These are phyloP conservation scores for Spodoptera litura DNA, from an alignment of 1,140 invertebrate genomes.

Conservation along the genomic window DNA sequence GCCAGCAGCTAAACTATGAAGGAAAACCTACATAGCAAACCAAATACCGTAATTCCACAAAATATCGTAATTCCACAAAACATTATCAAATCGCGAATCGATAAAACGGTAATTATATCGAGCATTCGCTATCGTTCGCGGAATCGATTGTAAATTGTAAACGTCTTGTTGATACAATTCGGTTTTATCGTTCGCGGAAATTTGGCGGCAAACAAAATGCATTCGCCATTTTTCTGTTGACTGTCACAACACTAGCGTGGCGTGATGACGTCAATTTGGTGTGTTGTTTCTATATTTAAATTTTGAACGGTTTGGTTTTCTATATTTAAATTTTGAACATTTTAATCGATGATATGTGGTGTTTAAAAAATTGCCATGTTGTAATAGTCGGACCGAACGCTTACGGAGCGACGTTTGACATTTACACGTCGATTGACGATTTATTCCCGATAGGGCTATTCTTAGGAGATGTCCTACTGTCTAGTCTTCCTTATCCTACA, in stretches of 20 bases:
- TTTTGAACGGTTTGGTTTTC: background rate
- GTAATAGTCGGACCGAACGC: background rate
- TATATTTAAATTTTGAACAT: background rate
- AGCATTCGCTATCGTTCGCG: conserved; percentile 36
- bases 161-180: conserved; percentile 24
- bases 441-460: conserved; percentile 9
- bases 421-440: background rate
- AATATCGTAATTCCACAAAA: conserved; percentile 25
- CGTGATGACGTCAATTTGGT: background rate
- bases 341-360: background rate
- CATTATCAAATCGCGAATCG: conserved; percentile 39
- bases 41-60: no score
- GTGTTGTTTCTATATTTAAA: background rate
- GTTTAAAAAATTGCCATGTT: background rate
- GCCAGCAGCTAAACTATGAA: background rate
- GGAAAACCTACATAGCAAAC: conserved; percentile 23
- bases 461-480: background rate
- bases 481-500: background rate
- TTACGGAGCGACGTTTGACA: background rate
- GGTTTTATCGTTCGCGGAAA: conserved; percentile 27
- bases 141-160: conserved; percentile 27
- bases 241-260: conserved; percentile 10
- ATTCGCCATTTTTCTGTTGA: conserved; percentile 4
- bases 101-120: conserved; percentile 43
- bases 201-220: conserved; percentile 7